Percentiles rank a stretch among this genome's conserved stretches.
These are phyloP conservation scores for Echinarachnius parma DNA, from an alignment of 53 echinoderm and acorn worm genomes.

Conservation along the genomic window DNA sequence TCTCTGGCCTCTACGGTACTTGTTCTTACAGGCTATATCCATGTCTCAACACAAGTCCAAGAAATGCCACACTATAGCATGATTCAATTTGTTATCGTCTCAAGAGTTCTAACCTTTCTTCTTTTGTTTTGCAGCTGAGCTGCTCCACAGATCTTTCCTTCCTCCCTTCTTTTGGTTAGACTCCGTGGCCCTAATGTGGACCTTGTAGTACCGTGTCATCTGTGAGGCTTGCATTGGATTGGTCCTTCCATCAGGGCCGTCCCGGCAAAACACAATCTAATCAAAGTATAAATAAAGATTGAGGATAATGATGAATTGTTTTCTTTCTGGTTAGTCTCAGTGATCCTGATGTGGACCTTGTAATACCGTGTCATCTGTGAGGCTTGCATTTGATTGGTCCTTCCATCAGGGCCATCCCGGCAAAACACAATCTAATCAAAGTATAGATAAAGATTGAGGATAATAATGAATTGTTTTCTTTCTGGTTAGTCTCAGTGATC, in stretches of 20 bases:
- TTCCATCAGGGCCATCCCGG: constrained; percentile 28
- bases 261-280: constrained; percentile 66
- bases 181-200: constrained; percentile 52
- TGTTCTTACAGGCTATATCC: too few relatives aligned
- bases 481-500: constrained; percentile 12
- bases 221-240: neutral
- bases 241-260: constrained; percentile 7
- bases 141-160: constrained; percentile 65
- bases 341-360: constrained; percentile 62
- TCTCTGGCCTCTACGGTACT: too few relatives aligned
- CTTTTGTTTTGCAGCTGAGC: constrained; percentile 44
- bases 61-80: too few relatives aligned
- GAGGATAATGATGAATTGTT: too few relatives aligned
- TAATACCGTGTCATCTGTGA: constrained; percentile 43
- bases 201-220: constrained; percentile 56
- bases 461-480: too few relatives aligned
- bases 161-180: constrained; percentile 44
- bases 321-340: constrained; percentile 31
- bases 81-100: too few relatives aligned
- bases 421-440: constrained; percentile 69
- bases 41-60: too few relatives aligned
- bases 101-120: constrained; percentile 55
- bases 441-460: too few relatives aligned
- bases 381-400: neutral
- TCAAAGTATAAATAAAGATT: too few relatives aligned